Conservation (phyloP, 2,797 vertebrate genomes). For the Scolopax rusticola region DNA sequence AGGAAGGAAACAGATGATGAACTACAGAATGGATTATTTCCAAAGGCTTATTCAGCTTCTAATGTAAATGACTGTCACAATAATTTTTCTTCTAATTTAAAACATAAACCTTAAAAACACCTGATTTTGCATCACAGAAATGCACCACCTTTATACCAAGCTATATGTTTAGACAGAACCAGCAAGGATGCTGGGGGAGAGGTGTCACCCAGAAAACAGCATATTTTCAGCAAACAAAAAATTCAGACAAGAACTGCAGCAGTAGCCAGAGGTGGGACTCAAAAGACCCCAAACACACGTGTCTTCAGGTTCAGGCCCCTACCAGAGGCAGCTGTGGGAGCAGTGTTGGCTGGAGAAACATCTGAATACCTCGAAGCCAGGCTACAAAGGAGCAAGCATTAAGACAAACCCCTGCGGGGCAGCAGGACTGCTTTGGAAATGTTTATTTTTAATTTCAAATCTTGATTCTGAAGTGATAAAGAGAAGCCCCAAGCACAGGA, state of each 20-base stretch:
- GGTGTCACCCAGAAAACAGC: neutral
- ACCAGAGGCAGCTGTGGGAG: constrained; percentile 22
- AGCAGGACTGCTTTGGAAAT: constrained; percentile 19
- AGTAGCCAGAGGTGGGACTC: neutral
- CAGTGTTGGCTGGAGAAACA: neutral
- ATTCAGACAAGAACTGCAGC: neutral
- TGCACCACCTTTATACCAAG: neutral
- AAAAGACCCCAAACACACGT: neutral
- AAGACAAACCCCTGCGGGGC: neutral
- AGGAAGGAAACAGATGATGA: constrained; percentile 5
- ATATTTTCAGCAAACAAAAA: neutral
- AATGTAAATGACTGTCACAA: neutral
- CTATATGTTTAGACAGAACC: neutral
- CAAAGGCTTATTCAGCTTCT: constrained; percentile 23
- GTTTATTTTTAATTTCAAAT: constrained; percentile 38
- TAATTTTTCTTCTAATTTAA: neutral
- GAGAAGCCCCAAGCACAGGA: constrained; percentile 38
- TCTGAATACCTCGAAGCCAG: constrained; percentile 28
- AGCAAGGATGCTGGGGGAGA: neutral
- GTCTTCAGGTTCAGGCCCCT: neutral
- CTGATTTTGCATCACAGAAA: neutral
- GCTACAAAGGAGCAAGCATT: constrained; percentile 25
- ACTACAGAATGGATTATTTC: neutral
- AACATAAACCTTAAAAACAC: neutral
- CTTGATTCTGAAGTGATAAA: constrained; percentile 39